Conservation (phyloP, 2,113 vertebrate species). For the Bothrops jararaca region DNA sequence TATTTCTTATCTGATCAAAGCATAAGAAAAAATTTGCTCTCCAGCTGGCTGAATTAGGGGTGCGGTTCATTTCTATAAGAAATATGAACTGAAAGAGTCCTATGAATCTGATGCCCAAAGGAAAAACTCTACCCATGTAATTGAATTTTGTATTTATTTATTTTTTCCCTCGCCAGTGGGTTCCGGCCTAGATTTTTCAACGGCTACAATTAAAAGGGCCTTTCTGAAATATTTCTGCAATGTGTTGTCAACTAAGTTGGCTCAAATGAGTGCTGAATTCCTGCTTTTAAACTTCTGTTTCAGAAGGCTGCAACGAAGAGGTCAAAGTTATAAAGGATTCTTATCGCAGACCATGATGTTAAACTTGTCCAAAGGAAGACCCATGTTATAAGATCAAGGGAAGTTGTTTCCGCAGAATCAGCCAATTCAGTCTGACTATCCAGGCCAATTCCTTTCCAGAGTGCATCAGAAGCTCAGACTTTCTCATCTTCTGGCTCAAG, state of each 20-base stretch:
- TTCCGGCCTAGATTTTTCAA: not conserved
- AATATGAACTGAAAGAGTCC: conserved; percentile 51
- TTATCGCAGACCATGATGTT: no score
- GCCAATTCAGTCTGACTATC: not conserved
- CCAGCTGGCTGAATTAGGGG: conserved; percentile 57
- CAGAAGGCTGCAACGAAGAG: not conserved
- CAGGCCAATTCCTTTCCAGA: not conserved
- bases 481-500: not conserved
- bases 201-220: not conserved
- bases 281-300: not conserved
- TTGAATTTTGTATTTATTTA: not conserved
- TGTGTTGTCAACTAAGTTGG: not conserved
- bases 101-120: conserved; percentile 46
- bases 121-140: conserved; percentile 27
- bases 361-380: not conserved
- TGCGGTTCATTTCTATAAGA: conserved; percentile 54
- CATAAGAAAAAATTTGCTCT: conserved; percentile 46
- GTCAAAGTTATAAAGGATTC: not conserved
- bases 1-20: conserved; percentile 49
- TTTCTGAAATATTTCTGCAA: not conserved
- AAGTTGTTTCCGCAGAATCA: not conserved
- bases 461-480: not conserved
- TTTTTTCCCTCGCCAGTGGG: not conserved
- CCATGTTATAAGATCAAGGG: not conserved
- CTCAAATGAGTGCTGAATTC: not conserved